Conservation (phyloP, 2,113 vertebrate genomes). For the Psophia crepitans region DNA sequence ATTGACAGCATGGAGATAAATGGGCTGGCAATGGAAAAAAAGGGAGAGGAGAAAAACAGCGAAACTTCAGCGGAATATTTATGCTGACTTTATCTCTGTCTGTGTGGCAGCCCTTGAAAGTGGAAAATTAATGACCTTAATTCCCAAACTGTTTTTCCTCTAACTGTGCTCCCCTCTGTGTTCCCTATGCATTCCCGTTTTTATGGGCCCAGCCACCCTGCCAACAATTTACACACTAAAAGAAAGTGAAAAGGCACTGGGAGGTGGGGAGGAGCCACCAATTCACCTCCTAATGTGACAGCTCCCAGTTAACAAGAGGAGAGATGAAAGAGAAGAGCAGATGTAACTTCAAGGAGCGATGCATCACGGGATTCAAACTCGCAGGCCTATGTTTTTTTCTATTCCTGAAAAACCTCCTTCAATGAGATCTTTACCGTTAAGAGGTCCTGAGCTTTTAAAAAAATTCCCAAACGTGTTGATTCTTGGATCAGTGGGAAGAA, state of each 20-base stretch:
- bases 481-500: neutral
- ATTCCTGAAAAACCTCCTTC: slow-evolving; percentile 58
- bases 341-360: slow-evolving; percentile 94
- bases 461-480: slow-evolving; percentile 42
- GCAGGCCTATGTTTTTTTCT: slow-evolving; percentile 62
- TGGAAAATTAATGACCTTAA: slow-evolving; percentile 99
- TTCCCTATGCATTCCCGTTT: slow-evolving; percentile 88
- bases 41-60: slow-evolving; percentile 91
- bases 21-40: slow-evolving; percentile 97
- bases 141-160: slow-evolving; percentile 99
- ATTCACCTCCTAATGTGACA: slow-evolving; percentile 96
- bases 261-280: slow-evolving; percentile 82
- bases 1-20: slow-evolving; percentile 99
- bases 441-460: slow-evolving; percentile 28
- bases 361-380: slow-evolving; percentile 94
- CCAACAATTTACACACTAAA: slow-evolving; percentile 91
- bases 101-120: slow-evolving; percentile 99
- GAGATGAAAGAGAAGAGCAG: slow-evolving; percentile 97
- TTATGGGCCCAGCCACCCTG: slow-evolving; percentile 90
- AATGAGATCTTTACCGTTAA: slow-evolving; percentile 59
- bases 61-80: slow-evolving; percentile 99
- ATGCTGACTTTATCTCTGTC: slow-evolving; percentile 99
- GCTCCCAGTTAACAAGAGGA: slow-evolving; percentile 94
- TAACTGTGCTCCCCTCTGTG: slow-evolving; percentile 90
- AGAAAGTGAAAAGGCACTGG: slow-evolving; percentile 76